These are phyloP conservation scores for Dryadula phaetusa DNA, from an alignment of 2,888 invertebrate species.

Conservation along the genomic window DNA sequence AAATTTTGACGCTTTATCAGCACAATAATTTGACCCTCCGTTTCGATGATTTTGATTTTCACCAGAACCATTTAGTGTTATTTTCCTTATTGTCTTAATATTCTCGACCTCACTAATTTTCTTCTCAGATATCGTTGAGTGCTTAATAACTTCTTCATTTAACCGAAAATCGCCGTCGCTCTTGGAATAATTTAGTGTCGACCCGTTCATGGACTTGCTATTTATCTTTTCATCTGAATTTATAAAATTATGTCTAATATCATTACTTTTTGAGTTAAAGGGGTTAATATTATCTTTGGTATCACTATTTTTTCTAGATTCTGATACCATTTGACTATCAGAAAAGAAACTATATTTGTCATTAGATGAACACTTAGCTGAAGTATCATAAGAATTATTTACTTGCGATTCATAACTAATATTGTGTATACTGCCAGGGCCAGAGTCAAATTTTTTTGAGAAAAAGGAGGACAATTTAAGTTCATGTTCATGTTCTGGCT, in stretches of 20 bases:
- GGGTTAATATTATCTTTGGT: constrained; percentile 60
- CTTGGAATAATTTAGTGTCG: constrained; percentile 64
- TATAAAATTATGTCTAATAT: constrained; percentile 73
- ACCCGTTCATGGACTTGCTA: constrained; percentile 56
- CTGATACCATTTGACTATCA: constrained; percentile 53
- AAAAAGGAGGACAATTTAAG: constrained; percentile 49
- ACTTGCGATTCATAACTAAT: constrained; percentile 57
- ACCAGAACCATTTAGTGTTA: constrained; percentile 70
- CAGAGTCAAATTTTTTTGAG: constrained; percentile 58
- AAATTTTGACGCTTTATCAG: constrained; percentile 25
- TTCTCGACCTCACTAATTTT: constrained; percentile 70
- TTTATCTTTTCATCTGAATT: constrained; percentile 60
- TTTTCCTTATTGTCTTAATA: constrained; percentile 78
- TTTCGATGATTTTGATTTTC: constrained; percentile 47
- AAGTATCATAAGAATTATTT: constrained; percentile 30
- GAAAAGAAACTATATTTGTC: constrained; percentile 56
- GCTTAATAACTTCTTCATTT: constrained; percentile 68
- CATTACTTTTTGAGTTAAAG: constrained; percentile 66
- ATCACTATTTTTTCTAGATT: constrained; percentile 58
- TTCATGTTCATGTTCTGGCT: constrained; percentile 53
- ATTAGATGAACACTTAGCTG: constrained; percentile 49
- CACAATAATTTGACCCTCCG: constrained; percentile 15
- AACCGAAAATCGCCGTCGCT: constrained; percentile 70
- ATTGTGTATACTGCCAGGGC: constrained; percentile 61
- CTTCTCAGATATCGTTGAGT: constrained; percentile 69